These are phyloP conservation scores for Stenoptilia bipunctidactyla DNA, from an alignment of 2,888 invertebrate genomes.

Conservation along the genomic window DNA sequence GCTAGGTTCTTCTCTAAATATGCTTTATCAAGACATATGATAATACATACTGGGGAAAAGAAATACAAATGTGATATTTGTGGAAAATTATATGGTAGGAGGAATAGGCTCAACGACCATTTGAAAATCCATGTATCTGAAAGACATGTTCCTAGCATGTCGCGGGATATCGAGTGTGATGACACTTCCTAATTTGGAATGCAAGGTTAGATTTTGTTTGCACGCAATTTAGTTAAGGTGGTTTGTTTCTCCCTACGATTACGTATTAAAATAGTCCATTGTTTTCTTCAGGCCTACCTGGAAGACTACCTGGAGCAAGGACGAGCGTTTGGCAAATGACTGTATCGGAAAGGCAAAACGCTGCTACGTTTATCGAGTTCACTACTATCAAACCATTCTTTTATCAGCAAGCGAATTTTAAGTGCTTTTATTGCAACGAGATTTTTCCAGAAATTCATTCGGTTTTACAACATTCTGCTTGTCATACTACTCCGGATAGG, in stretches of 20 bases:
- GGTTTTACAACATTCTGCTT: constrained; percentile 37
- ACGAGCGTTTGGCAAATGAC: constrained; percentile 65
- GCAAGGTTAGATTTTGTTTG: constrained; percentile 2
- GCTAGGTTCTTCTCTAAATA: constrained; percentile 46
- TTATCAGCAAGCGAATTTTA: constrained; percentile 59
- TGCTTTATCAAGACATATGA: constrained; percentile 56
- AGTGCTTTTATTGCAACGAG: constrained; percentile 57
- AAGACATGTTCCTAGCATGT: too few relatives aligned
- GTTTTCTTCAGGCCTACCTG: constrained; percentile 28
- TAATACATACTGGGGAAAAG: constrained; percentile 60
- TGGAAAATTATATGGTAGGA: constrained; percentile 49
- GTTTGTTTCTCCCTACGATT: constrained; percentile 7
- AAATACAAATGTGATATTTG: constrained; percentile 59
- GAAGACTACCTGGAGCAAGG: constrained; percentile 30
- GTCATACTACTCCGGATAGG: constrained; percentile 39
- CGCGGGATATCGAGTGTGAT: too few relatives aligned
- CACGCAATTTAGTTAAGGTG: constrained; percentile 8
- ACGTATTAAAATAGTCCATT: constrained; percentile 15
- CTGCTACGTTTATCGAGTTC: constrained; percentile 48
- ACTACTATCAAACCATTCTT: constrained; percentile 54
- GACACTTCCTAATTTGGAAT: constrained; percentile 2
- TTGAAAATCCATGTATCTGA: constrained; percentile 26
- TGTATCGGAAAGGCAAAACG: constrained; percentile 52
- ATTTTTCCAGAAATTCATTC: constrained; percentile 50
- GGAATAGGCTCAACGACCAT: constrained; percentile 38